These are phyloP conservation scores for Drosophila neutralis DNA, from an alignment of 2,888 invertebrate species.

Conservation along the genomic window DNA sequence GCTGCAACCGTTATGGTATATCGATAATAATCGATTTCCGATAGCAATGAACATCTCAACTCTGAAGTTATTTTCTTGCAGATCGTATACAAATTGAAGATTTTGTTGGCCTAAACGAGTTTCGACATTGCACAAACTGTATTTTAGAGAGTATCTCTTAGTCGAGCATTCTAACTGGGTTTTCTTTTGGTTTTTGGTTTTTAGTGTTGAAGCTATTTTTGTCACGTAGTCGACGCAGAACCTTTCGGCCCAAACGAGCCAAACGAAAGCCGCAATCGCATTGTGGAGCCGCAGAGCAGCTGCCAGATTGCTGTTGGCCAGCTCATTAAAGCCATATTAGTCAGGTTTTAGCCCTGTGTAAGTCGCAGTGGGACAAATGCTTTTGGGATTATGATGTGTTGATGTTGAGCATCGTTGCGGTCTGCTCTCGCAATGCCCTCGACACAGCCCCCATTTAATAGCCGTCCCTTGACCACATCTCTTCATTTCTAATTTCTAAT, in stretches of 20 bases:
- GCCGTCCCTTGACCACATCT: conserved; percentile 17
- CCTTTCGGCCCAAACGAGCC: neutral
- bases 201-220: neutral
- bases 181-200: neutral
- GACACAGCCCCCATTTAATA: neutral
- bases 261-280: conserved; percentile 19
- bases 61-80: neutral
- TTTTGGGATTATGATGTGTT: conserved; percentile 74
- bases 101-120: neutral
- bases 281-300: conserved; percentile 31
- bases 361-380: conserved; percentile 14
- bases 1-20: fast-evolving
- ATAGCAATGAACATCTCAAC: neutral
- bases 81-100: too few species aligned
- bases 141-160: neutral
- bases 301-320: conserved; percentile 41
- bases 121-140: neutral
- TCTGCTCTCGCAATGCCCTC: neutral
- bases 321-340: conserved; percentile 75
- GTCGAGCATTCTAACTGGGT: neutral
- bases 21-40: neutral
- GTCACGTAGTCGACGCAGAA: conserved; percentile 10
- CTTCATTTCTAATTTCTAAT: conserved; percentile 43
- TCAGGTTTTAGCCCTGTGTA: conserved; percentile 30
- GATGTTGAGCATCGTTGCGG: conserved; percentile 49